Base-by-base conservation (phyloP, 2,888 invertebrate species). In the Tenthredo mesomela region DNA sequence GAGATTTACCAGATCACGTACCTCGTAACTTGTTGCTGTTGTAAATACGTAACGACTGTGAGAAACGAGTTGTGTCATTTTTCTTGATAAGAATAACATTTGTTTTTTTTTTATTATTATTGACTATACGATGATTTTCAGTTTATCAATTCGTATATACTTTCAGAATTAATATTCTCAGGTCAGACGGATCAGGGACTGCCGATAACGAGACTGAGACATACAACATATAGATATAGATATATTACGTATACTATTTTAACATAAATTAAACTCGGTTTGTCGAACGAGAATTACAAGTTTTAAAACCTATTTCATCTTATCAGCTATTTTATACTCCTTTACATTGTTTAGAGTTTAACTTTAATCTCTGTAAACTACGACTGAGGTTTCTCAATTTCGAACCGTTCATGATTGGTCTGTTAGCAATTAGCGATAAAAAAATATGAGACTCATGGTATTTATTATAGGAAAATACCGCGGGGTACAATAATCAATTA, bases 11-110 rank as follows among this genome's bases (percentile, higher is more conserved):
- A 58, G 29, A n/a, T 47, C 21, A 84, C 87, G 87, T 88, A 91
- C 92, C 88, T 91, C 90, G 84, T 91, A 92, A 84, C 80, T 89
- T 50, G 70, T 33, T 43, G 71, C 25, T 3, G 84, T 67, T 67
- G 67, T 47, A 21, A 25, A 84, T 43, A 73, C 77, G 21, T 82
- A 84, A 10, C 70, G 86, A 75, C 84, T 82, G 21, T 83, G 84
- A 43, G 86, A 18, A 78, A 85, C 86, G 85, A 82, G 88, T 25
- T 86, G 89, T 85, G 87, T 87, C 89, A 89, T 89, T 87, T 85
- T 89, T 71, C 84, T 88, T 40, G 85, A 86, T 67, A 88, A 83
- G 87, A 47, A 86, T 86, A 89, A 85, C 89, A 90, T 91, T 84
- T 86, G 61, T 80, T 54, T 37, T 18, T 61, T 29, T 29, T 29